Evolutionary conservation across 2,797 vertebrate genomes (phyloP), one percentile per base, ranked within the genome.

Genomic region (Luscinia luscinia): DNA sequence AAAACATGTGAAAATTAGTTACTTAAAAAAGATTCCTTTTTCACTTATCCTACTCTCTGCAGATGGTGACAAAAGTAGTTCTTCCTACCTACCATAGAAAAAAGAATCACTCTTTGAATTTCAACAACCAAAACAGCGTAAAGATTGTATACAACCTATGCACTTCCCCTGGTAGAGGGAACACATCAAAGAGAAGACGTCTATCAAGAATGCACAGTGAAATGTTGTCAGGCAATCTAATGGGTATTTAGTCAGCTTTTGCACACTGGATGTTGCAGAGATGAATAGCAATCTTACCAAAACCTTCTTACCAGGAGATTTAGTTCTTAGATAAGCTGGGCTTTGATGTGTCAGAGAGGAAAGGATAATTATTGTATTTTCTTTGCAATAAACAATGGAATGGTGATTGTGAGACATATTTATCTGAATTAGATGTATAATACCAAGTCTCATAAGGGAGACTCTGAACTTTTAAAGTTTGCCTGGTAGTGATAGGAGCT

Each of bases 311-410:
- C 90, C 92, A 93, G 86, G 77, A 96, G 91, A 95, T 76, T 90
- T 41, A 94, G 81, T 67, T 77, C 70, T 94, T 86, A 86, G 77
- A 63, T 57, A 88, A 87, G 77, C 23, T 87, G n/a, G 52, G 86
- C 94, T 96, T 94, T 84, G 86, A 94, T 82, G 92, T 12, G 3
- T 90, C 93, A 84, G 86, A 94, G 78, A 96, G 75, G 90, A 90
- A 94, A 93, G 94, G 67, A 87, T 95, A 95, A 96, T 90, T 92
- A 80, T 40, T 74, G 70, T 77, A 70, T 95, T 95, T 95, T 93
- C 83, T 90, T 84, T 79, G 63, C 14, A 49, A 49, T 83, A 95
- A 96, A 96, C 88, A 96, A 96, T 93, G 88, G 84, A 76, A 46
- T 82, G 26, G 10, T 89, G 90, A 94, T 87, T 95, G 94, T 0